These are phyloP conservation scores for Anthoscopus minutus DNA, from an alignment of 2,113 vertebrate genomes.

Conservation along the genomic window DNA sequence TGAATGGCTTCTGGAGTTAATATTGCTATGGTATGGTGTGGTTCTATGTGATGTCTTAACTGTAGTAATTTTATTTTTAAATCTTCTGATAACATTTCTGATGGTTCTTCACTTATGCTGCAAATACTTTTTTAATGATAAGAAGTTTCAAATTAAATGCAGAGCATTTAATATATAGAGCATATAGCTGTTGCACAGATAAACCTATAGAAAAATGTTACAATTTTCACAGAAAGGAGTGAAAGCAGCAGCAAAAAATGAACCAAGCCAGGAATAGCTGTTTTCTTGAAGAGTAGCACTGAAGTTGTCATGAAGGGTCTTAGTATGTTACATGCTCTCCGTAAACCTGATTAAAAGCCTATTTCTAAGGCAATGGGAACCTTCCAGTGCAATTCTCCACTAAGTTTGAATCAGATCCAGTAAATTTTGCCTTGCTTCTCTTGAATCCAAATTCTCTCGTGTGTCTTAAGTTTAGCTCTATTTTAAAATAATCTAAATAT, in stretches of 20 bases:
- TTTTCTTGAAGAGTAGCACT: neutral
- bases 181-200: neutral
- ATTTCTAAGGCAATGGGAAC: neutral
- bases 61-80: conserved; percentile 5
- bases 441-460: neutral
- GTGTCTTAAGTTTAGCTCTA: neutral
- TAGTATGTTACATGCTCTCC: fast-evolving
- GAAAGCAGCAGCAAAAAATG: neutral
- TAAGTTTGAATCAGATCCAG: neutral
- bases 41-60: neutral
- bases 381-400: neutral
- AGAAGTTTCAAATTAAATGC: neutral
- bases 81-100: neutral
- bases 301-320: neutral
- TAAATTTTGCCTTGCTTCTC: neutral
- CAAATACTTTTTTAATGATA: neutral
- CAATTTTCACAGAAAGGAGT: neutral
- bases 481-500: neutral
- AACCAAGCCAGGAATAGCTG: neutral
- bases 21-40: neutral
- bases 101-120: neutral
- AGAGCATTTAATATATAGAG: too few relatives aligned
- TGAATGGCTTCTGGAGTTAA: neutral
- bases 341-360: neutral
- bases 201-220: neutral